Conservation (phyloP, 2,113 vertebrate genomes). For the Paraplagusia blochii region DNA sequence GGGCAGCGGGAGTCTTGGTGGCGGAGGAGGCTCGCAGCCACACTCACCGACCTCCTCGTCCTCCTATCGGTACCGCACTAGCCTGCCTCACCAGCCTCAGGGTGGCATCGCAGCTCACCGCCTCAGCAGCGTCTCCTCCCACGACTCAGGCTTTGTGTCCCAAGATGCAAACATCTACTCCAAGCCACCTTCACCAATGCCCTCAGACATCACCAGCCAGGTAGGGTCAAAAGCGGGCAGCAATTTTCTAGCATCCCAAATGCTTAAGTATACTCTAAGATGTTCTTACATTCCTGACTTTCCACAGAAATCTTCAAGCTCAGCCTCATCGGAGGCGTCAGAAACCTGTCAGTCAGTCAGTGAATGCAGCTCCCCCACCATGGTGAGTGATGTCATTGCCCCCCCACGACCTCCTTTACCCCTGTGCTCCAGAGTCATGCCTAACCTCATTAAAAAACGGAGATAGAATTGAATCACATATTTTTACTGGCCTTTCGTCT, state of each 20-base stretch:
- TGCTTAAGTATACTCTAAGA: too few relatives aligned
- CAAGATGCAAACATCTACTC: slow-evolving; percentile 93
- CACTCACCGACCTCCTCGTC: slow-evolving; percentile 83
- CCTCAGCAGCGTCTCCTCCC: slow-evolving; percentile 95
- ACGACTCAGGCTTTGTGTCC: slow-evolving; percentile 96
- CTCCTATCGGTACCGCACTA: slow-evolving; percentile 94
- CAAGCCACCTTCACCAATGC: slow-evolving; percentile 97
- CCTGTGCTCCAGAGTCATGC: too few relatives aligned
- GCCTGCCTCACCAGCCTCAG: slow-evolving; percentile 84
- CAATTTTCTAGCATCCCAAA: too few relatives aligned
- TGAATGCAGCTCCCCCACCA: slow-evolving; percentile 97
- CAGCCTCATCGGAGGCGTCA: slow-evolving; percentile 93
- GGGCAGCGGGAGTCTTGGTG: slow-evolving; percentile 13
- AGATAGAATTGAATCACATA: too few relatives aligned
- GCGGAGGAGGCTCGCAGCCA: slow-evolving; percentile 62
- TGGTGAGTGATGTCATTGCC: slow-evolving; percentile 78
- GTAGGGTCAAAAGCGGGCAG: too few relatives aligned
- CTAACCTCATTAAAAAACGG: too few relatives aligned
- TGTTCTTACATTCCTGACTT: neutral
- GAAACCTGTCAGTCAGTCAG: slow-evolving; percentile 98
- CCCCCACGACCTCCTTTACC: too few relatives aligned
- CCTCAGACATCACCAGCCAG: slow-evolving; percentile 97
- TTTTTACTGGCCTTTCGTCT: too few relatives aligned
- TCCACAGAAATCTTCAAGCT: slow-evolving; percentile 94
- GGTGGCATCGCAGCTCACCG: slow-evolving; percentile 80